phyloP scores from a whole-genome alignment of 2,888 invertebrate species.

The Hypsopygia costalis region DNA sequence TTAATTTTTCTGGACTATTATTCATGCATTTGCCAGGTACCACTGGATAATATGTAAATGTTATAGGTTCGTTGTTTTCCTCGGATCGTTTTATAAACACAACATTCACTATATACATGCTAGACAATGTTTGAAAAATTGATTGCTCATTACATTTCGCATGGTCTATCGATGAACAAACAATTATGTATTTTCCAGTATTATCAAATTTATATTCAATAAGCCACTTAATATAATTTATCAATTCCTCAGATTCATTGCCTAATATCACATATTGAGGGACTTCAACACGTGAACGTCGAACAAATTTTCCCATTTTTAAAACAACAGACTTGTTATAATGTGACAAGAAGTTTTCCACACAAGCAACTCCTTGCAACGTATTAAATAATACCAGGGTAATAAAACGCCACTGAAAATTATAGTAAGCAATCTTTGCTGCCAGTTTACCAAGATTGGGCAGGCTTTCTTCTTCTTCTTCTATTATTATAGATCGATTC shows the following conservation, averaged over 20 bases:
- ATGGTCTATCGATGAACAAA: slow-evolving; percentile 31
- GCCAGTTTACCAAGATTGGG: slow-evolving; percentile 36
- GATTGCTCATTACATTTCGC: slow-evolving; percentile 35
- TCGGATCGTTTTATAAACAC: slow-evolving; percentile 32
- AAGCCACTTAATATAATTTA: slow-evolving; percentile 34
- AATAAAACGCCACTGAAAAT: slow-evolving; percentile 52
- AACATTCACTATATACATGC: slow-evolving; percentile 33
- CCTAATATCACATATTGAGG: slow-evolving; percentile 47
- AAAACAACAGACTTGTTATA: slow-evolving; percentile 37
- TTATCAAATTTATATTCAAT: slow-evolving; percentile 34
- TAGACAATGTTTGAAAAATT: slow-evolving; percentile 34
- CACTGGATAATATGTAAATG: slow-evolving; percentile 35
- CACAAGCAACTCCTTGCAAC: slow-evolving; percentile 24
- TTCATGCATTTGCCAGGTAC: slow-evolving; percentile 35
- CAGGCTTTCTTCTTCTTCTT: slow-evolving; percentile 11
- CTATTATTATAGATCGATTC: not conserved
- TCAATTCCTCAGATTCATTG: slow-evolving; percentile 31
- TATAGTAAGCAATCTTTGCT: slow-evolving; percentile 47
- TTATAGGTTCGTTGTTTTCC: slow-evolving; percentile 19
- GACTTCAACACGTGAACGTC: slow-evolving; percentile 20
- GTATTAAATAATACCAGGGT: slow-evolving; percentile 40
- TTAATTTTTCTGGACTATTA: slow-evolving; percentile 28
- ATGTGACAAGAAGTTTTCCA: slow-evolving; percentile 36
- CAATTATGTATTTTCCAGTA: slow-evolving; percentile 40
- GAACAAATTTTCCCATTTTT: slow-evolving; percentile 32